Conservation (phyloP, 2,888 invertebrate species). For the Troides helena region DNA sequence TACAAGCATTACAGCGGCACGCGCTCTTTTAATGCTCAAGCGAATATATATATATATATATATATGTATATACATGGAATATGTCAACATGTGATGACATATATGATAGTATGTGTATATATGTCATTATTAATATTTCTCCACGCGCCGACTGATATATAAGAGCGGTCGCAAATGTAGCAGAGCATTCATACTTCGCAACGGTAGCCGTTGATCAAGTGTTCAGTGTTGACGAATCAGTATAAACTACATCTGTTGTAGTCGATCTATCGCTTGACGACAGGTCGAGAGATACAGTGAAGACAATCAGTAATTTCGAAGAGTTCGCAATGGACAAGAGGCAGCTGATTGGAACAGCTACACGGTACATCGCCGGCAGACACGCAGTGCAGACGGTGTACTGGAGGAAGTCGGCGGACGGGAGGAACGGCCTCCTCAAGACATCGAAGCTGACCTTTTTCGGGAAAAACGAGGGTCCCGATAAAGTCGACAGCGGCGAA, state of each 20-base stretch:
- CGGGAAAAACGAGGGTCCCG: constrained; percentile 72
- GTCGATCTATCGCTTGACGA: not conserved
- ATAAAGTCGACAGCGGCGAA: constrained; percentile 69
- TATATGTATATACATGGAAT: not conserved
- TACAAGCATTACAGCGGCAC: not conserved
- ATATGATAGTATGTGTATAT: constrained; percentile 14
- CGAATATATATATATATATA: not conserved
- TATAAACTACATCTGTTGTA: not conserved
- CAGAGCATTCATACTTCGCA: not conserved
- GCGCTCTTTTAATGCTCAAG: constrained; percentile 12
- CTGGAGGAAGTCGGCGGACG: constrained; percentile 82
- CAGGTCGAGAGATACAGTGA: not conserved
- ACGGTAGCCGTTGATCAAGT: not conserved
- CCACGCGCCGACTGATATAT: constrained; percentile 29
- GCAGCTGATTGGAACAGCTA: constrained; percentile 83
- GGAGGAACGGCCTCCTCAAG: constrained; percentile 74
- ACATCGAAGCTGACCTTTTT: constrained; percentile 81
- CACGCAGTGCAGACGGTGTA: constrained; percentile 89
- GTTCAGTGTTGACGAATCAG: not conserved
- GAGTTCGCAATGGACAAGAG: constrained; percentile 67
- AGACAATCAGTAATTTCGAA: not conserved
- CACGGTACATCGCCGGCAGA: constrained; percentile 86
- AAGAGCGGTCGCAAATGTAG: constrained; percentile 22
- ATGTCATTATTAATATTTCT: constrained; percentile 23
- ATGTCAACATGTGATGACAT: constrained; percentile 16